These are phyloP conservation scores for Felis catus DNA, from an alignment of 2,113 vertebrate genomes.

Conservation along the genomic window DNA sequence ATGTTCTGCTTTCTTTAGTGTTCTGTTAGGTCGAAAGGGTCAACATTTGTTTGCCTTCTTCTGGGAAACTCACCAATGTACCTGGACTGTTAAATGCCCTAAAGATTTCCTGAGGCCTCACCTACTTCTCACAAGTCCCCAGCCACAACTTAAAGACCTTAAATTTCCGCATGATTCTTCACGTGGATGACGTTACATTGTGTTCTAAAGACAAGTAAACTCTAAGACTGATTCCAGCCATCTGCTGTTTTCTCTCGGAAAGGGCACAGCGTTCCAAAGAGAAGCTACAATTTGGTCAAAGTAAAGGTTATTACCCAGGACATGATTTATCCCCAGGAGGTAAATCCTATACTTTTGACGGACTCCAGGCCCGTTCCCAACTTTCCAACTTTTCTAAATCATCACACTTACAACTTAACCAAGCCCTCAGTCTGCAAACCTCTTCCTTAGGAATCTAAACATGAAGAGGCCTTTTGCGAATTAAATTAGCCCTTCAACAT, in stretches of 20 bases:
- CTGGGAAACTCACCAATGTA: neutral
- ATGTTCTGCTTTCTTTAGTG: neutral
- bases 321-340: neutral
- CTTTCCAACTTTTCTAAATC: neutral
- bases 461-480: neutral
- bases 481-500: neutral
- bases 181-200: neutral
- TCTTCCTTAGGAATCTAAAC: neutral
- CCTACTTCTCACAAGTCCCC: neutral
- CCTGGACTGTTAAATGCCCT: neutral
- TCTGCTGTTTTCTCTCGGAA: neutral
- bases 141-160: neutral
- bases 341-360: neutral
- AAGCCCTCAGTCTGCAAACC: neutral
- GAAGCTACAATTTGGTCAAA: slow-evolving; percentile 11
- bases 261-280: neutral
- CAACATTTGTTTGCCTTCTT: neutral
- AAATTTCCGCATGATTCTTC: neutral
- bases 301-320: neutral
- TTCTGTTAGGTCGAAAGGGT: neutral
- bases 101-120: neutral
- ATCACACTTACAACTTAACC: neutral
- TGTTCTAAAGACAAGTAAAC: neutral
- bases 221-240: neutral
- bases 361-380: neutral